phyloP scores from a whole-genome alignment of 2,113 vertebrate genomes.

The Dendrocopos noguchii region DNA sequence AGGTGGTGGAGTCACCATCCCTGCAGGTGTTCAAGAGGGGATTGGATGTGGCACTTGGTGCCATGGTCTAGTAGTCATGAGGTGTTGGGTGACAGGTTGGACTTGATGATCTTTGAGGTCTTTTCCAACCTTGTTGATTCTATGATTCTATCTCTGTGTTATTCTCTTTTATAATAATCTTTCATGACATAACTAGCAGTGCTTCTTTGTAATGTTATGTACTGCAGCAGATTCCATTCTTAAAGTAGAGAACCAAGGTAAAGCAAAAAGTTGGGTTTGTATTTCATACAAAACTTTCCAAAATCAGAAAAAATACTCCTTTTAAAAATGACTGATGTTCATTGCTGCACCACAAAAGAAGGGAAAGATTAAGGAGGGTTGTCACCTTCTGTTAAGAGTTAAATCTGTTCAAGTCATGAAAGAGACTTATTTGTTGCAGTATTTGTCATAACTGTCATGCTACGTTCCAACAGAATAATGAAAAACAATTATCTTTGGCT shows the following conservation, averaged over 20 bases:
- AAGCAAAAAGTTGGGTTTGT: neutral
- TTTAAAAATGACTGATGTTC: neutral
- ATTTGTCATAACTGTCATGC: neutral
- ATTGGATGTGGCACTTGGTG: too few species aligned
- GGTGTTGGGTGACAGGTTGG: too few species aligned
- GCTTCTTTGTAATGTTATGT: neutral
- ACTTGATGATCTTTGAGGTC: too few species aligned
- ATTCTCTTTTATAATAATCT: neutral
- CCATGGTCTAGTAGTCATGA: too few species aligned
- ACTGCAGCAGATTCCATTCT: neutral
- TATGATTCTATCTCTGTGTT: neutral
- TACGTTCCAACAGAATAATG: neutral
- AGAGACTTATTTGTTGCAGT: neutral
- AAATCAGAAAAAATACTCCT: neutral
- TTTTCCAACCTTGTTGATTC: too few species aligned
- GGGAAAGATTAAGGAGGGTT: neutral
- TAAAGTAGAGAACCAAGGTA: neutral
- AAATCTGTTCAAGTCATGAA: neutral
- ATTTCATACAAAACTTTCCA: neutral
- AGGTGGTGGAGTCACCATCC: too few species aligned
- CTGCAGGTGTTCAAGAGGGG: too few species aligned
- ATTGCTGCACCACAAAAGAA: neutral
- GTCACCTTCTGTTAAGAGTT: neutral
- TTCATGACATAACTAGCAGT: neutral
- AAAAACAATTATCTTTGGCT: neutral